A percentile compares a stretch with the other conserved stretches of the same genome.
Evolutionary conservation across 2,888 invertebrate genomes (phyloP).

Genomic region (Glyphotaelius pellucidus): DNA sequence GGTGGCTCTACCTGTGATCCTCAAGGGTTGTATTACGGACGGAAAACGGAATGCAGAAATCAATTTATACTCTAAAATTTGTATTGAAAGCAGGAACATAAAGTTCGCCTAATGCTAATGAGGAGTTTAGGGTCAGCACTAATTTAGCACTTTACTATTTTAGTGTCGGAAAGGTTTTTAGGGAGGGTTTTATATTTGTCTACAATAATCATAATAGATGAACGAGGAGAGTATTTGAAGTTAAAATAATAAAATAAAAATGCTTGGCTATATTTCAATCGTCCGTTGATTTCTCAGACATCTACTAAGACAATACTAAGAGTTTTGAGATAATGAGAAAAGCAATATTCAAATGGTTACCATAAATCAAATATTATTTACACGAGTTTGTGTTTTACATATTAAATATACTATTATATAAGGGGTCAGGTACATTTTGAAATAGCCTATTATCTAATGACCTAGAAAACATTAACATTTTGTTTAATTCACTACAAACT

Average conservation of each 20-base stretch:
- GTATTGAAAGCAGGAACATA: constrained; percentile 24
- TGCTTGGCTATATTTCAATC: background rate
- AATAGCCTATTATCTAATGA: no score
- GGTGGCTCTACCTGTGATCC: constrained; percentile 36
- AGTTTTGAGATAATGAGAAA: no score
- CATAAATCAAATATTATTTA: no score
- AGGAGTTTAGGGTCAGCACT: constrained; percentile 17
- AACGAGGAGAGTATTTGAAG: background rate
- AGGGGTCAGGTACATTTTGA: no score
- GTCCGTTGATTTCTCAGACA: no score
- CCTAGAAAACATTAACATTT: no score
- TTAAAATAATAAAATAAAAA: background rate
- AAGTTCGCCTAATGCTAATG: constrained; percentile 22
- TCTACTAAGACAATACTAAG: no score
- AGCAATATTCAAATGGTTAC: no score
- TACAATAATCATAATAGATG: background rate
- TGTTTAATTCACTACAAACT: no score
- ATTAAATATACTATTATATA: no score
- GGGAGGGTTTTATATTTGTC: background rate
- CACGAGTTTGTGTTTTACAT: no score
- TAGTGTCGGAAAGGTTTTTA: constrained; percentile 2
- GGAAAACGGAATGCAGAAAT: constrained; percentile 46
- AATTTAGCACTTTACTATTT: background rate
- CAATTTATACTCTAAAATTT: constrained; percentile 43
- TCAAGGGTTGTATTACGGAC: constrained; percentile 18